Conservation (phyloP, 1,140 invertebrate genomes). For the Habropoda laboriosa region DNA sequence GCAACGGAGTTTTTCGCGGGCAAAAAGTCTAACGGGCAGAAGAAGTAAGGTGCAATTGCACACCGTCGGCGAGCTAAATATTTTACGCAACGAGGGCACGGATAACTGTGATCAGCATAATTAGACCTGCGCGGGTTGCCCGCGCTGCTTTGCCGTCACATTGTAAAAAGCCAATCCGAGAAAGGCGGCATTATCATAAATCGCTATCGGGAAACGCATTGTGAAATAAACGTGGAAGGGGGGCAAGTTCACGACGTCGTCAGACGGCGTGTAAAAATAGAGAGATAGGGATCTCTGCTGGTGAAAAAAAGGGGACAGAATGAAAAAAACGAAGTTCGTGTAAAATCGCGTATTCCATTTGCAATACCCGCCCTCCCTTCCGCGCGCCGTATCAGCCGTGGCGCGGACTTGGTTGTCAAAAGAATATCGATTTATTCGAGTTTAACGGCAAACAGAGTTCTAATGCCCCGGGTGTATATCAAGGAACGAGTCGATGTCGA, state of each 20-base stretch:
- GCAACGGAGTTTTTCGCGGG: background rate
- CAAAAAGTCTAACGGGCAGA: background rate
- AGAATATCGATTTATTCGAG: constrained; percentile 43
- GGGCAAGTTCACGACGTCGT: constrained; percentile 20
- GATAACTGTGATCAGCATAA: constrained; percentile 36
- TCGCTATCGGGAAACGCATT: constrained; percentile 23
- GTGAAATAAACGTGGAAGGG: background rate
- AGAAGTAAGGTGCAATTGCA: constrained; percentile 17
- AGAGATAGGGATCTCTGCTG: background rate
- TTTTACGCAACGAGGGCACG: constrained; percentile 44
- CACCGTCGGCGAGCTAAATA: constrained; percentile 24
- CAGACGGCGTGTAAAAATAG: background rate
- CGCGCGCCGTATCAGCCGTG: background rate
- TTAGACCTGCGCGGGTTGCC: constrained; percentile 9
- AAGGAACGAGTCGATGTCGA: background rate
- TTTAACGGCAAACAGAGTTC: constrained; percentile 37
- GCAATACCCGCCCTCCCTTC: no score
- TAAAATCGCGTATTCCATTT: constrained; percentile 17
- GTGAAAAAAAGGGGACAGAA: background rate
- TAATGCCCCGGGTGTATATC: background rate
- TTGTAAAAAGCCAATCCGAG: constrained; percentile 36
- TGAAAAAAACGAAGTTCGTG: background rate
- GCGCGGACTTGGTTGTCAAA: constrained; percentile 9
- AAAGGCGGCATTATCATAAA: constrained; percentile 40
- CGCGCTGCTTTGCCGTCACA: background rate